These are phyloP conservation scores for Mesochorus sp. DNA, from an alignment of 2,888 invertebrate genomes.

Conservation along the genomic window DNA sequence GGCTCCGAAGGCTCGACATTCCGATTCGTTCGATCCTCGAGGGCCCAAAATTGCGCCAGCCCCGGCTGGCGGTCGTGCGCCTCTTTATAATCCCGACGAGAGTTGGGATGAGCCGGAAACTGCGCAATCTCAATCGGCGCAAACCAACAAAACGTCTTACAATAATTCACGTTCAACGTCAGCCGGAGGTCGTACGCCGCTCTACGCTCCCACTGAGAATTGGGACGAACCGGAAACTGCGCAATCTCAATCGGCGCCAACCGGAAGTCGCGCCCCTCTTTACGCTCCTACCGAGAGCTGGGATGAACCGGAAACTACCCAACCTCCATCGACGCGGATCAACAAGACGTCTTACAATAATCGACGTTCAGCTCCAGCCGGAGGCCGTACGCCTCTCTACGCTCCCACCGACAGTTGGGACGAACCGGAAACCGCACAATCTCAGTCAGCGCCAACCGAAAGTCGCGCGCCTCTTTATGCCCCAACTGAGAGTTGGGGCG, in stretches of 20 bases:
- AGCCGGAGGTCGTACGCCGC: background rate
- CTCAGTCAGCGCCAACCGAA: background rate
- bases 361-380: background rate
- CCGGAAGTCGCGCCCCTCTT: background rate
- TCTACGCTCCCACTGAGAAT: background rate
- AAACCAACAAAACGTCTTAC: background rate
- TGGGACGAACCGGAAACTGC: constrained; percentile 21
- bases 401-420: constrained; percentile 17
- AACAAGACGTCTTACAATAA: background rate
- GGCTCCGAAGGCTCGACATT: background rate
- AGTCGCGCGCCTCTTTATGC: constrained; percentile 9
- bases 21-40: too few species aligned
- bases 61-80: background rate
- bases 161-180: background rate
- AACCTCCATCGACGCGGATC: background rate
- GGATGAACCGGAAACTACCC: constrained; percentile 16
- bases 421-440: background rate
- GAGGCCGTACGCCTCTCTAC: background rate
- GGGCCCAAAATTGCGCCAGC: too few species aligned
- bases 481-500: constrained; percentile 30
- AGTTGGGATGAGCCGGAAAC: constrained; percentile 22
- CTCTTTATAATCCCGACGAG: background rate
- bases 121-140: background rate
- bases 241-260: background rate
- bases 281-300: constrained; percentile 21